Conservation (phyloP, 2,797 vertebrate species). For the Phataginus tricuspis region DNA sequence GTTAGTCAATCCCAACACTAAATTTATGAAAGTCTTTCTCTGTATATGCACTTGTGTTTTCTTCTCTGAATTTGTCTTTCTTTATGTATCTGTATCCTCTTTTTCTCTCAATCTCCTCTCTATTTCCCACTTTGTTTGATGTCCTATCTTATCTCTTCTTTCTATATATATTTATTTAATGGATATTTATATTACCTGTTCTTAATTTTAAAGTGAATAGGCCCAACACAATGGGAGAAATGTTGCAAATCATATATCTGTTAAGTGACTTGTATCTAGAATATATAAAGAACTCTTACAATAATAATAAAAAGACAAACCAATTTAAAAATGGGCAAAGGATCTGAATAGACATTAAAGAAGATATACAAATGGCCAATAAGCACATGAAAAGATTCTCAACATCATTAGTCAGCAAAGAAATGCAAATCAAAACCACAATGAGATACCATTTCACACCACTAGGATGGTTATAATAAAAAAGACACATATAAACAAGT, state of each 20-base stretch:
- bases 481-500: constrained; percentile 1
- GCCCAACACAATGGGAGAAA: not conserved
- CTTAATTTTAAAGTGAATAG: constrained; percentile 1
- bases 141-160: not conserved
- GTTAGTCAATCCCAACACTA: not conserved
- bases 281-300: too few species aligned
- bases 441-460: not conserved
- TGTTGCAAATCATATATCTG: not conserved
- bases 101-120: not conserved
- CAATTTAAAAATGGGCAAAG: not conserved
- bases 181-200: not conserved
- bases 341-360: not conserved
- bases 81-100: not conserved
- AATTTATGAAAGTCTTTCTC: not conserved
- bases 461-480: not conserved
- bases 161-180: not conserved
- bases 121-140: not conserved
- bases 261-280: not conserved
- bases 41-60: not conserved
- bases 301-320: not conserved
- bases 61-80: not conserved
- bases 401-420: not conserved
- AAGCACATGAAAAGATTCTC: not conserved
- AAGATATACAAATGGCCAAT: not conserved
- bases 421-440: constrained; percentile 14